Evolutionary conservation across 2,797 vertebrate species (phyloP).

Genomic region (Sarcophilus harrisii): DNA sequence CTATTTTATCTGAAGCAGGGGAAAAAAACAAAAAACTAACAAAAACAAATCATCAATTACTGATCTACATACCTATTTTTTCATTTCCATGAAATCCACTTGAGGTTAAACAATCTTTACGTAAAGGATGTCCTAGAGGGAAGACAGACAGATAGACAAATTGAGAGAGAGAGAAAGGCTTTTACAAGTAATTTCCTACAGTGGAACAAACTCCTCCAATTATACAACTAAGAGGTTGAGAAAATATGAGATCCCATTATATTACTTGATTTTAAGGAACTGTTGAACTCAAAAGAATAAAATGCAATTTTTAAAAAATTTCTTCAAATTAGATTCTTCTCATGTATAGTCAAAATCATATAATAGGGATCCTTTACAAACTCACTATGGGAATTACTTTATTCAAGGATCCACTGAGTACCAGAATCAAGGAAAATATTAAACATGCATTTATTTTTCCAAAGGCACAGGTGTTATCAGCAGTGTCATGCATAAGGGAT

Average conservation of each 20-base stretch:
- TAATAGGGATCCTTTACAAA: not conserved
- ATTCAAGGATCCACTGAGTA: not conserved
- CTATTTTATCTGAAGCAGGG: not conserved
- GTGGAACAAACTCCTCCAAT: not conserved
- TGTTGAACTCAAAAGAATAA: not conserved
- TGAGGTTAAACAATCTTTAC: not conserved
- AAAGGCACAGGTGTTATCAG: not conserved
- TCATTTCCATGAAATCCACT: not conserved
- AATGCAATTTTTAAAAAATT: not conserved
- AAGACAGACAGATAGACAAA: not conserved
- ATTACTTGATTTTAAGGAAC: not conserved
- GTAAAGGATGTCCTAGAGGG: not conserved
- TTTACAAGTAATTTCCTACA: not conserved
- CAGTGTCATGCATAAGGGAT: not conserved
- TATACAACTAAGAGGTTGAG: not conserved
- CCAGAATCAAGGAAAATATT: not conserved
- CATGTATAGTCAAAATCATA: not conserved
- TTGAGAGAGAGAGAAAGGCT: not conserved
- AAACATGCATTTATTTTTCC: not conserved
- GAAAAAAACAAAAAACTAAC: not conserved
- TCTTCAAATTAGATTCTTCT: not conserved
- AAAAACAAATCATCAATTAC: not conserved
- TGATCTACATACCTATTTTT: not conserved
- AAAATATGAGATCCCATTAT: not conserved
- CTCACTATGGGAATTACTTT: not conserved